Base-by-base conservation (phyloP, 2,113 vertebrate genomes). In the Percopsis transmontana region DNA sequence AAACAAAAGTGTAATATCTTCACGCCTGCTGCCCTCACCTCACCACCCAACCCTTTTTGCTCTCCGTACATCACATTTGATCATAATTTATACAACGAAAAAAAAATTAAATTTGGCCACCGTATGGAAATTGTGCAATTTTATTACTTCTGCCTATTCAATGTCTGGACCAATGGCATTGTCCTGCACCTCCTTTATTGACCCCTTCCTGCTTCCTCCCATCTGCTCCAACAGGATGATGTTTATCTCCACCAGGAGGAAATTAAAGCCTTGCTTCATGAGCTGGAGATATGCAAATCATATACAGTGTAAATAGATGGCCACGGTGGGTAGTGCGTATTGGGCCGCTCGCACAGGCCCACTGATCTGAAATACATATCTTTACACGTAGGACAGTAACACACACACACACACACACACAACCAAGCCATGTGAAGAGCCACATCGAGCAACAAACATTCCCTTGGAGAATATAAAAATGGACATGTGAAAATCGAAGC, bases 231-330 rank as follows among this genome's bases (percentile, higher is more conserved):
- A 94, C 94, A 95, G 94, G 92, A 93, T 95, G 96, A 98, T 98
- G 94, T 96, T 94, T 96, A 98, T 98, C 95, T 94, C 90, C 91
- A 92, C 94, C 93, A 93, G 93, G 95, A 96, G 96, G 96, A 97
- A 98, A 98, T 98, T 96, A 98, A 96, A 97, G 91, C 89, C 89
- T 88, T 90, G 93, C 94, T 81, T 94, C 93, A 93, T 92, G 91
- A 92, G 93, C 90, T 87, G 86, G 93, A 93, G 94, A 93, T 94
- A 94, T 94, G 94, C 95, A 97, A 95, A 97, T 96, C 74, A 73
- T 60, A 77, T 44, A 84, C 84, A 71, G 77, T 76, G 83, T 84
- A 89, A 89, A 89, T 90, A 90, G 87, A 89, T 89, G 87, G 84
- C 74, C 16, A 1, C 59, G 3, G 59, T 60, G 64, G 77, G 63